Percentiles rank a stretch among this genome's conserved stretches.
phyloP scores from a whole-genome alignment of 1,140 invertebrate species.

The Heterodera schachtii region DNA sequence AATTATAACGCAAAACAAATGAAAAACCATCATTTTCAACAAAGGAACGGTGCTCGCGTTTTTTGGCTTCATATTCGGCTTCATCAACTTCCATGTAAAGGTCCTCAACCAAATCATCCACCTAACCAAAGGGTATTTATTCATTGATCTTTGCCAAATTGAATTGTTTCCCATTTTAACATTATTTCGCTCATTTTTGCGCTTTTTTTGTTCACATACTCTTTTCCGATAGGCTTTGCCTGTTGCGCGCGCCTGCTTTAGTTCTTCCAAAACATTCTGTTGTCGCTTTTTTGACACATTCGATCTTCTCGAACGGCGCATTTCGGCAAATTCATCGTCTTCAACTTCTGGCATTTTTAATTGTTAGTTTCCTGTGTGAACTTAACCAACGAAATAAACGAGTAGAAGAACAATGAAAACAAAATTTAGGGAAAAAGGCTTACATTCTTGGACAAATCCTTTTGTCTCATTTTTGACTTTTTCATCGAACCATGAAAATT shows the following conservation, averaged over 20 bases:
- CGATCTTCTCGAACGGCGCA: constrained; percentile 16
- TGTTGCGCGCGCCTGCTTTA: constrained; percentile 28
- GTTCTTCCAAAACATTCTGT: constrained; percentile 28
- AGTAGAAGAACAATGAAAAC: too few species aligned
- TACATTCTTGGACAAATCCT: too few species aligned
- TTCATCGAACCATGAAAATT: too few species aligned
- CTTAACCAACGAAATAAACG: too few species aligned
- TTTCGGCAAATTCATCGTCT: not conserved
- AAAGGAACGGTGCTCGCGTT: constrained; percentile 27
- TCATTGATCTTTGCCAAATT: too few species aligned
- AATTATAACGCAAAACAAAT: not conserved
- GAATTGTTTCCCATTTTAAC: too few species aligned
- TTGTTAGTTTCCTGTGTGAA: too few species aligned
- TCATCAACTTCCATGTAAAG: constrained; percentile 50
- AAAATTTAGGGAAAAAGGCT: too few species aligned
- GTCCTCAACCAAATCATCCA: constrained; percentile 44
- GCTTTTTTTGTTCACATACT: not conserved
- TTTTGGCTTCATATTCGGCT: constrained; percentile 42
- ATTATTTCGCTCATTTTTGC: too few species aligned
- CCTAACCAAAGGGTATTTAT: constrained; percentile 29
- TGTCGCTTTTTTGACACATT: constrained; percentile 32
- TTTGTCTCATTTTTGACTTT: too few species aligned
- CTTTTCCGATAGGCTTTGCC: constrained; percentile 20
- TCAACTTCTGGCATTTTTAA: not conserved
- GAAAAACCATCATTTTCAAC: constrained; percentile 45